phyloP scores from a whole-genome alignment of 1,140 invertebrate species.

The Drosophila sucinea region DNA sequence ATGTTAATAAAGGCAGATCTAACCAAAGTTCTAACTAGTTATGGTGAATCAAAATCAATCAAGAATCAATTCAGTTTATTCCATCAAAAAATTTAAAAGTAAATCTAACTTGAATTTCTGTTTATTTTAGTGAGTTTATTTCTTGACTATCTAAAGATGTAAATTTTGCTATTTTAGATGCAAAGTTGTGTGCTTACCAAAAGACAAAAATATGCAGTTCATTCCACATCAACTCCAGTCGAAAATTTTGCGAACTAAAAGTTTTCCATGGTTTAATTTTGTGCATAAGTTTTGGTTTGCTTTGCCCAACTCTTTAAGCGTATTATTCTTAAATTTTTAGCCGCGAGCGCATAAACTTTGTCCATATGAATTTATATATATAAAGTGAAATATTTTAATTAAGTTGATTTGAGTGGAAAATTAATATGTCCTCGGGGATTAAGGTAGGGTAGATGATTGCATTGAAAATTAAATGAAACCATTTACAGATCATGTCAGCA shows the following conservation, averaged over 20 bases:
- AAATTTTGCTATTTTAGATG: not conserved
- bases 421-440: not conserved
- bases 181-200: conserved; percentile 36
- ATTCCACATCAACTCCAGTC: too few relatives aligned
- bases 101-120: too few relatives aligned
- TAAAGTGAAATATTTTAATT: conserved; percentile 24
- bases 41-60: not conserved
- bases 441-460: not conserved
- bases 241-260: conserved; percentile 19
- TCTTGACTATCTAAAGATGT: not conserved
- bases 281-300: conserved; percentile 23
- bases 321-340: conserved; percentile 19
- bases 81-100: too few relatives aligned
- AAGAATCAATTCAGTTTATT: not conserved
- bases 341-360: conserved; percentile 7
- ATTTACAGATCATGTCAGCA: conserved; percentile 4
- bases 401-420: conserved; percentile 28
- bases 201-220: conserved; percentile 26
- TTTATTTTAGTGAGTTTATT: too few relatives aligned
- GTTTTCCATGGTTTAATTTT: not conserved
- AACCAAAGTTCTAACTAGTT: too few relatives aligned
- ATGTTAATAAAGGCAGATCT: not conserved
- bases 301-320: not conserved
- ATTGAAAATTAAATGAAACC: not conserved
- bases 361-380: not conserved